phyloP scores from a whole-genome alignment of 1,140 invertebrate genomes.

The Battus philenor region DNA sequence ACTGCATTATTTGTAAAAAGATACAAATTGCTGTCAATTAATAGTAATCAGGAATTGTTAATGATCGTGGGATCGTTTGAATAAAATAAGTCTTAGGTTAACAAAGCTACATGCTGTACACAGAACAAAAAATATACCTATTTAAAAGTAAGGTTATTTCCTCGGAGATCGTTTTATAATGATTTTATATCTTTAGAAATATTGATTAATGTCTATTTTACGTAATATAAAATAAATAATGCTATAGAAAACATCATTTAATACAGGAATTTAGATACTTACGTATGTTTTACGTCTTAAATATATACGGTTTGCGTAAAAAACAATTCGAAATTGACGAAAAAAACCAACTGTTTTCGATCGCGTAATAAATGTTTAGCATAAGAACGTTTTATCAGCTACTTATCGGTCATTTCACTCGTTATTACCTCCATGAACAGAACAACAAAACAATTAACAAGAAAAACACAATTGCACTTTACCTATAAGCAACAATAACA shows the following conservation, averaged over 20 bases:
- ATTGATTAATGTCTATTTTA: background rate
- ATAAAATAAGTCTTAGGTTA: background rate
- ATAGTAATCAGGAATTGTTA: background rate
- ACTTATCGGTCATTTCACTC: conserved; percentile 38
- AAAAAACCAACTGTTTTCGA: no score
- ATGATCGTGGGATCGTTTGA: conserved; percentile 5
- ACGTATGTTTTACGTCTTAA: no score
- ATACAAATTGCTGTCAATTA: conserved; percentile 4
- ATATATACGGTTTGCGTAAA: no score
- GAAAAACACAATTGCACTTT: conserved; percentile 29
- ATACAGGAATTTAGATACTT: no score
- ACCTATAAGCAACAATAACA: conserved; percentile 16
- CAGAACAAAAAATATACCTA: background rate
- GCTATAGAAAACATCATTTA: no score
- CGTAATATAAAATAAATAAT: no score
- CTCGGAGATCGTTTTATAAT: background rate
- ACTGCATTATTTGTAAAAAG: background rate
- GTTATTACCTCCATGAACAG: conserved; percentile 37
- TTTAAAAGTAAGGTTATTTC: background rate
- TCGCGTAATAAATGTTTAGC: no score
- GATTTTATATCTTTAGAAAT: background rate
- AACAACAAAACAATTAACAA: conserved; percentile 21
- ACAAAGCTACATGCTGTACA: background rate
- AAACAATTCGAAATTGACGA: no score
- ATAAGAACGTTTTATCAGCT: conserved; percentile 16